Conservation (phyloP, 2,113 vertebrate genomes). For the Protomyctophum bolini region DNA sequence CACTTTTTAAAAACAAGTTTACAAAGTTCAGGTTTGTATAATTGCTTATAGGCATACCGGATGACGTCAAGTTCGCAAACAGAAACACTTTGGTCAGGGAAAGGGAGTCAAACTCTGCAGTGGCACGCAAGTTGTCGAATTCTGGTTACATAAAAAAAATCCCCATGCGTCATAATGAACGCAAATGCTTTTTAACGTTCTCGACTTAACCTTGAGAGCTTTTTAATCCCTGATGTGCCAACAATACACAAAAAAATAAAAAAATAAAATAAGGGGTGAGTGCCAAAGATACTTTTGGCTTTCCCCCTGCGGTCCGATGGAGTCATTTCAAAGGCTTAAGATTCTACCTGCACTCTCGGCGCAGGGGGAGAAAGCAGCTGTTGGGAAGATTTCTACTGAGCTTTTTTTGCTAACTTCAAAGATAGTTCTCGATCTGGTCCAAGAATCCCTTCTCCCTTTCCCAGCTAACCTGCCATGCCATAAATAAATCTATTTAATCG, state of each 20-base stretch:
- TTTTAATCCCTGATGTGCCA: constrained; percentile 41
- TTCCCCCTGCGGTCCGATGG: constrained; percentile 47
- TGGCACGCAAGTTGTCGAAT: constrained; percentile 53
- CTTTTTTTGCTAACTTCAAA: constrained; percentile 63
- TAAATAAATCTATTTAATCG: constrained; percentile 72
- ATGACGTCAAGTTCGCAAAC: constrained; percentile 31
- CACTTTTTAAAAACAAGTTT: too few species aligned
- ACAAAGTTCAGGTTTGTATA: too few species aligned
- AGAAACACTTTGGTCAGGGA: constrained; percentile 14
- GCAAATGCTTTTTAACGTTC: constrained; percentile 55
- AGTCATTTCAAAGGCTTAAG: constrained; percentile 65
- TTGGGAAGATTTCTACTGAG: constrained; percentile 60
- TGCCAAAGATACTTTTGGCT: constrained; percentile 73
- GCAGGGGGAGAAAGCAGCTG: constrained; percentile 63
- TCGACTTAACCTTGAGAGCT: constrained; percentile 54
- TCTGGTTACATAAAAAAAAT: constrained; percentile 50
- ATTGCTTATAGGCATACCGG: neutral
- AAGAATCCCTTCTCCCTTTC: constrained; percentile 59
- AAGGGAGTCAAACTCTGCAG: constrained; percentile 34
- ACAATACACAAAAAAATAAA: constrained; percentile 27
- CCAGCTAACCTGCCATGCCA: constrained; percentile 43
- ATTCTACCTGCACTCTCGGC: constrained; percentile 54
- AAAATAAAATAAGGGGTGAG: constrained; percentile 43
- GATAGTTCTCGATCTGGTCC: constrained; percentile 51
- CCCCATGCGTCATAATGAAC: constrained; percentile 49